Percentiles rank a stretch among this genome's conserved stretches.
These are phyloP conservation scores for Porites lobata DNA, from an alignment of 92 coral and sea anemone species.

Conservation along the genomic window DNA sequence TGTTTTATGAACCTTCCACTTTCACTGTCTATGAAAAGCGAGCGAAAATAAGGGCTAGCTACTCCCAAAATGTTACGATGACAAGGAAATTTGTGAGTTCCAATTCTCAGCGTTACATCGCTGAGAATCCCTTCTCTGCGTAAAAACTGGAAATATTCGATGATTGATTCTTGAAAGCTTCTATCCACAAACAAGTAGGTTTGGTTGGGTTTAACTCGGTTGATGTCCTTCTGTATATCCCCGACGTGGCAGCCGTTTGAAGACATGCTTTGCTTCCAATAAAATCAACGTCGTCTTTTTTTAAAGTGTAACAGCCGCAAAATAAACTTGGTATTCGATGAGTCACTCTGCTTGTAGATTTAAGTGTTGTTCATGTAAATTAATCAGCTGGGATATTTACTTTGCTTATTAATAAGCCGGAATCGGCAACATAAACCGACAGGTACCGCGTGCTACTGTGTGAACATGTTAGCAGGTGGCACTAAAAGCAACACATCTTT, in stretches of 20 bases:
- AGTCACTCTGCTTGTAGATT: not conserved
- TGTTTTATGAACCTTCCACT: constrained; percentile 78
- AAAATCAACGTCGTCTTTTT: too few relatives aligned
- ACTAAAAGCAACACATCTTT: too few relatives aligned
- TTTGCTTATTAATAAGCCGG: not conserved
- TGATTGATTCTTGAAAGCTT: constrained; percentile 64
- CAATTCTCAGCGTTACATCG: constrained; percentile 82
- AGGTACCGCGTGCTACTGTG: not conserved
- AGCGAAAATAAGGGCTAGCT: constrained; percentile 87
- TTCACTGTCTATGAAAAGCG: constrained; percentile 79
- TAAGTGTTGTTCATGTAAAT: not conserved
- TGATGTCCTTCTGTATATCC: constrained; percentile 68
- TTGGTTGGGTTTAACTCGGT: constrained; percentile 57
- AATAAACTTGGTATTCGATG: not conserved
- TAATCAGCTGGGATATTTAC: not conserved
- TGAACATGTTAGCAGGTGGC: constrained; percentile 11
- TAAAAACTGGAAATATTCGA: constrained; percentile 72
- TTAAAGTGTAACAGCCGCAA: not conserved
- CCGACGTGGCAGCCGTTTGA: constrained; percentile 18
- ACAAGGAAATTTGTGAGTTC: constrained; percentile 69
- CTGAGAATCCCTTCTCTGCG: constrained; percentile 77
- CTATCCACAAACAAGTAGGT: constrained; percentile 79
- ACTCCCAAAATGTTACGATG: constrained; percentile 88
- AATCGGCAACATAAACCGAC: constrained; percentile 9
- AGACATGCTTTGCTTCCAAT: constrained; percentile 6